Evolutionary conservation across 2,797 vertebrate species (phyloP), one percentile per base, ranked within the genome.

Genomic region (Pseudomugil tenellus): DNA sequence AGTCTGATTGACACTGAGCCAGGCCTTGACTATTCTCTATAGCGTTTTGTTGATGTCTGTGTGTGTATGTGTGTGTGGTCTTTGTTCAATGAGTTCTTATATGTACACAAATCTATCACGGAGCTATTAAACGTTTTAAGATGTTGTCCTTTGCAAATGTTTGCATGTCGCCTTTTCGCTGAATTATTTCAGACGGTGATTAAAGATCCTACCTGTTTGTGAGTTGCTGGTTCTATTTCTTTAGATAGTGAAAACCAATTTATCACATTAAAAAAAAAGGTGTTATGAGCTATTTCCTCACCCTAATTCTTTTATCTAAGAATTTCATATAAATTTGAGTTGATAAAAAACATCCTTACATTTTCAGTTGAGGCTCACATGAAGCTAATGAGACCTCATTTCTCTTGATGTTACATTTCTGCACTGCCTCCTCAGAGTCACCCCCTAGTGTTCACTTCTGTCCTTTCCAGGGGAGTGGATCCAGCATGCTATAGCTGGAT

Each of bases 361-460:
- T 70, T 49, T 70, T 29, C 21, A 4, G 1, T 41, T 0, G n/a
- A 17, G 16, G 58, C 49, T 64, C 39, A 54, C 32, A n/a, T 25
- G 28, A 46, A 74, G 52, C 16, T 69, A 43, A 57, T 46, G 5
- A 74, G 17, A 46, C 1, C 3, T 61, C 10, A 56, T 62, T 49
- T 56, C 28, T 63, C 39, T 41, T 63, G 41, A n/a, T 7, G 51
- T 16, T 52, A 4, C 14, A 5, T n/a, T 58, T 12, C 41, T 66
- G 35, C 52, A 63, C 39, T 59, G 52, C 51, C 57, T 48, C 51
- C 75, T 86, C 72, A 64, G 61, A 77, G 74, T 79, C 83, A 54
- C 81, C 84, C 84, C 80, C 89, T 86, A 81, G 84, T 87, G 89
- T 75, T 84, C 56, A 74, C 0, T 35, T 66, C 21, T 63, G 72